A percentile compares a stretch with the other conserved stretches of the same genome.
Conservation (phyloP, 1,140 invertebrate genomes). For the Danaus plexippus region DNA sequence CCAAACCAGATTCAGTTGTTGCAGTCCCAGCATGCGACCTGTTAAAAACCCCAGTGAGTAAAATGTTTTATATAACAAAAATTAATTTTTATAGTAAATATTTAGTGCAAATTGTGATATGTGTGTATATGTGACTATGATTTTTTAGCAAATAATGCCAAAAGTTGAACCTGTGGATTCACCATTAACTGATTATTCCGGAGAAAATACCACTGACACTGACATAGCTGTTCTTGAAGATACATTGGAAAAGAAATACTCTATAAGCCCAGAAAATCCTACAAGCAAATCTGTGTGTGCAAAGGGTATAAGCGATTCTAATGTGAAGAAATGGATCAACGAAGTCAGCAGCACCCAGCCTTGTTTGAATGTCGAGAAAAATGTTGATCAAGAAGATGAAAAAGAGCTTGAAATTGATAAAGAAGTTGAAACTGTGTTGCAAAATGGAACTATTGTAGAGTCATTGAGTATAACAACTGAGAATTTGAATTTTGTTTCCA, state of each 20-base stretch:
- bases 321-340: constrained; percentile 54
- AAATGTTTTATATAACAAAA: constrained; percentile 4
- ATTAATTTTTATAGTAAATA: constrained; percentile 7
- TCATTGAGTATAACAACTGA: constrained; percentile 59
- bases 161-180: constrained; percentile 61
- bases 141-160: constrained; percentile 49
- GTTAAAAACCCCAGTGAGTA: constrained; percentile 38
- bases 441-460: constrained; percentile 63
- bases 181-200: constrained; percentile 56
- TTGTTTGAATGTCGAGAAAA: constrained; percentile 51
- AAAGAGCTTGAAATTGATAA: constrained; percentile 65
- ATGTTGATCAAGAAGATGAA: constrained; percentile 38
- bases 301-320: constrained; percentile 25
- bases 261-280: constrained; percentile 34
- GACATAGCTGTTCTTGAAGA: constrained; percentile 56
- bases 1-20: constrained; percentile 31
- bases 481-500: constrained; percentile 53
- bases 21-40: constrained; percentile 30
- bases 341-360: constrained; percentile 66
- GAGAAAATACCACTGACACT: constrained; percentile 60
- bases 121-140: background rate
- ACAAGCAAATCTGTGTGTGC: constrained; percentile 32
- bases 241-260: constrained; percentile 48
- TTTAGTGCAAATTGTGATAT: no score
- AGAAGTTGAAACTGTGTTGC: constrained; percentile 61